Evolutionary conservation across 1,140 invertebrate species (phyloP).

Genomic region (Cotesia vestalis): DNA sequence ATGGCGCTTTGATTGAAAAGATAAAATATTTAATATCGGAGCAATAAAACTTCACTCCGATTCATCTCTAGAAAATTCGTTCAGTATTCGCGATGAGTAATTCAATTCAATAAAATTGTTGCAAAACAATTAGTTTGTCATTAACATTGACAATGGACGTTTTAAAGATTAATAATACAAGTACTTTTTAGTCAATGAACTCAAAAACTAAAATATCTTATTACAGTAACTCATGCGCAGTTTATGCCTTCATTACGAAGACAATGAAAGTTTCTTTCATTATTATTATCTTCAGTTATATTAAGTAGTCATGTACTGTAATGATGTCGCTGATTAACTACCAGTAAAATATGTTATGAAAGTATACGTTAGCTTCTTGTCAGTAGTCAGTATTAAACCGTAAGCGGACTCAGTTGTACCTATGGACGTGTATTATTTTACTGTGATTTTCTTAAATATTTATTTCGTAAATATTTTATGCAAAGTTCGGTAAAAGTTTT

Average conservation of each 20-base stretch:
- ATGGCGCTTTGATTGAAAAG: no score
- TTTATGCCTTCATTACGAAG: neutral
- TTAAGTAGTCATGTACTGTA: neutral
- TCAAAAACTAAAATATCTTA: neutral
- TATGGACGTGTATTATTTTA: conserved; percentile 13
- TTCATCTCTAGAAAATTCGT: no score
- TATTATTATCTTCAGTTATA: neutral
- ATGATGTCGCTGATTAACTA: neutral
- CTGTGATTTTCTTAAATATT: neutral
- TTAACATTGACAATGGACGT: no score
- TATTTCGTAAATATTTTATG: no score
- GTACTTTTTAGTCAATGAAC: conserved; percentile 2
- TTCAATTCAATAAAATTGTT: no score
- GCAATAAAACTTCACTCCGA: no score
- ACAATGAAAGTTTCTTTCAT: conserved; percentile 22
- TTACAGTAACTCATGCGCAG: conserved; percentile 11
- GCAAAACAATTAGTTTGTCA: no score
- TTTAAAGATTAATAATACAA: no score
- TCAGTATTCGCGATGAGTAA: no score
- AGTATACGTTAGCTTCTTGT: neutral
- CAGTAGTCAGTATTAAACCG: no score
- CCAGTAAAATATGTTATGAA: neutral
- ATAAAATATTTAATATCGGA: no score
- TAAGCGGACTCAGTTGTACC: no score
- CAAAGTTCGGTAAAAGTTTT: neutral